phyloP scores from a whole-genome alignment of 1,140 invertebrate species.

The Periplaneta americana region DNA sequence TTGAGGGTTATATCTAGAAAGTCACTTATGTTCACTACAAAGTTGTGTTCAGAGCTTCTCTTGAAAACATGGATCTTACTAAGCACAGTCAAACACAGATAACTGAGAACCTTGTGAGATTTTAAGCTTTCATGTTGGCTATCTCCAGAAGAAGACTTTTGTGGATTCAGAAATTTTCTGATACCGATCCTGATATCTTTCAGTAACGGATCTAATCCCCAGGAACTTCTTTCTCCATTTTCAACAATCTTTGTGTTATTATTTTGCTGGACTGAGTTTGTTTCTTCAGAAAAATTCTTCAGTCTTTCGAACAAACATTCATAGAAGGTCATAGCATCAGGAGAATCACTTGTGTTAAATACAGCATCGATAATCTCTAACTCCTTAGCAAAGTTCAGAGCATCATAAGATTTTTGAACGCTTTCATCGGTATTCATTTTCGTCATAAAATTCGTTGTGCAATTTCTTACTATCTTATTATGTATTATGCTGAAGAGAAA shows the following conservation, averaged over 20 bases:
- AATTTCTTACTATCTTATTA: background rate
- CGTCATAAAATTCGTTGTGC: background rate
- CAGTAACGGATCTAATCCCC: too few relatives aligned
- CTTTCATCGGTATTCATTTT: background rate
- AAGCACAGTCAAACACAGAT: background rate
- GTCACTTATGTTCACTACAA: background rate
- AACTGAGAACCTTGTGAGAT: background rate
- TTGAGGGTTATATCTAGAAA: background rate
- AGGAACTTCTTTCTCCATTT: too few relatives aligned
- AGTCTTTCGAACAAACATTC: too few relatives aligned
- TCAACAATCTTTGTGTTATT: too few relatives aligned
- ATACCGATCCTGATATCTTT: too few relatives aligned
- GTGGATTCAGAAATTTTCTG: too few relatives aligned
- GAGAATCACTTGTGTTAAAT: too few relatives aligned
- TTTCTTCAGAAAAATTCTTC: too few relatives aligned
- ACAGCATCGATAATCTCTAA: background rate
- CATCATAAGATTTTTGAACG: background rate
- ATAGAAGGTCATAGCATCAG: too few relatives aligned
- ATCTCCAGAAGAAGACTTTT: too few relatives aligned
- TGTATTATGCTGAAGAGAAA: background rate
- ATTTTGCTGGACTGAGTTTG: too few relatives aligned
- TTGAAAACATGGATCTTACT: background rate
- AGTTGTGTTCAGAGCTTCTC: background rate
- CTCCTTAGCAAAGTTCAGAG: background rate
- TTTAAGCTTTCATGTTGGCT: too few relatives aligned